Base-by-base conservation (phyloP, 2,888 invertebrate genomes). In the Pilophorus perplexus region DNA sequence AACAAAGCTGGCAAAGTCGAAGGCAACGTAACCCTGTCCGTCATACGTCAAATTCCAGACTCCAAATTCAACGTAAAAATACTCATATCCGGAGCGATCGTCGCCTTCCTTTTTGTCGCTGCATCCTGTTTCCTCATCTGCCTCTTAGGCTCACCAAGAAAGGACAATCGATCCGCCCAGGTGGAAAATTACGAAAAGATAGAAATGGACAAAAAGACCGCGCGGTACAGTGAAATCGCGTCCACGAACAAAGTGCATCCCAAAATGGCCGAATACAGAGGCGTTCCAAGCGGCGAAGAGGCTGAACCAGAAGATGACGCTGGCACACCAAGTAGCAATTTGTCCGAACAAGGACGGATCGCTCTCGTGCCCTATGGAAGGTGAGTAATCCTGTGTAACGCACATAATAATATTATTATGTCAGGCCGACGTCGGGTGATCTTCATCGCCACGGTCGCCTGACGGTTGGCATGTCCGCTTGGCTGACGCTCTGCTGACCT, bases 1-100 rank as follows among this genome's bases (percentile, higher is more conserved):
- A 90, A 90, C 75, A 85, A 87, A 76, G 90, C 90, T 3, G 90
- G 90, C 1, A 83, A 83, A 74, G 86, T 85, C 10, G 86, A 88
- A 77, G 86, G 86, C 20, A 85, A 85, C 74, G 85, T 90, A 66
- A 87, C 84, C 67, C 79, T 91, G 73, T 82, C 84, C 1, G 84
- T 90, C 69, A 38, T 18, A 6, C 38, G 48, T 37, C 38, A 59
- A 20, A 18, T 14, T 20, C 50, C 44, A 4, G 67, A 68, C 1
- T 27, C 37, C 27, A 62, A 60, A 16, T 75, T 86, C 75, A 79
- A 84, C 75, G 77, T 82, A 74, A 79, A 84, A 79, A 79, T 82
- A 16, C 78, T 89, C 8, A 79, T 87, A 73, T 84, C 86, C 3
- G 86, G 88, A 70, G 82, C 87, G 72, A 81, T 87, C 57, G 84